phyloP scores from a whole-genome alignment of 1,140 invertebrate genomes.

The Drosophila dunni region DNA sequence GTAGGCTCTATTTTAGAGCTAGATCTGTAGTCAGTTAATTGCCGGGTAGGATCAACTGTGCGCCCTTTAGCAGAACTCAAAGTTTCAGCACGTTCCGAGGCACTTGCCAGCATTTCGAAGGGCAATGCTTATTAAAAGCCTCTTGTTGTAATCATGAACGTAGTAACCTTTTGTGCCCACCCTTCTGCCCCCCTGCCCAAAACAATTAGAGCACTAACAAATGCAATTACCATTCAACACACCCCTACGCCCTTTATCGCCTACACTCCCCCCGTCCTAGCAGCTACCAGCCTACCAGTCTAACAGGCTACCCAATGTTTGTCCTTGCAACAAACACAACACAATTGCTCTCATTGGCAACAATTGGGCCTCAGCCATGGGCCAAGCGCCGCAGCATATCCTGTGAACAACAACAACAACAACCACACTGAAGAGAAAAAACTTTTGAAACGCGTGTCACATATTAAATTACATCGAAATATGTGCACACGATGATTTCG shows the following conservation, averaged over 20 bases:
- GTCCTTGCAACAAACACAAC: constrained; percentile 31
- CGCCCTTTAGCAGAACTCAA: constrained; percentile 10
- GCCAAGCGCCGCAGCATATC: constrained; percentile 28
- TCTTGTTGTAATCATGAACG: constrained; percentile 76
- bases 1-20: constrained; percentile 32
- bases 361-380: constrained; percentile 61
- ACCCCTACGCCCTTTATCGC: constrained; percentile 4
- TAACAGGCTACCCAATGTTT: constrained; percentile 5
- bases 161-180: constrained; percentile 65
- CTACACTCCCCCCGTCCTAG: background rate
- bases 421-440: constrained; percentile 44
- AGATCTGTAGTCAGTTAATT: constrained; percentile 16
- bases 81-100: constrained; percentile 35
- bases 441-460: constrained; percentile 74
- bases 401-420: constrained; percentile 48
- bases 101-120: constrained; percentile 49
- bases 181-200: constrained; percentile 26
- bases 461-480: constrained; percentile 82
- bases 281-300: background rate
- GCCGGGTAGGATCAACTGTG: constrained; percentile 23
- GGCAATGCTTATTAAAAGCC: constrained; percentile 72
- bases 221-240: constrained; percentile 71
- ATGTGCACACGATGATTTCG: constrained; percentile 61
- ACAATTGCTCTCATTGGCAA: constrained; percentile 82
- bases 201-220: constrained; percentile 82